These are phyloP conservation scores for Hippoglossus stenolepis DNA, from an alignment of 2,113 vertebrate genomes.

Conservation along the genomic window DNA sequence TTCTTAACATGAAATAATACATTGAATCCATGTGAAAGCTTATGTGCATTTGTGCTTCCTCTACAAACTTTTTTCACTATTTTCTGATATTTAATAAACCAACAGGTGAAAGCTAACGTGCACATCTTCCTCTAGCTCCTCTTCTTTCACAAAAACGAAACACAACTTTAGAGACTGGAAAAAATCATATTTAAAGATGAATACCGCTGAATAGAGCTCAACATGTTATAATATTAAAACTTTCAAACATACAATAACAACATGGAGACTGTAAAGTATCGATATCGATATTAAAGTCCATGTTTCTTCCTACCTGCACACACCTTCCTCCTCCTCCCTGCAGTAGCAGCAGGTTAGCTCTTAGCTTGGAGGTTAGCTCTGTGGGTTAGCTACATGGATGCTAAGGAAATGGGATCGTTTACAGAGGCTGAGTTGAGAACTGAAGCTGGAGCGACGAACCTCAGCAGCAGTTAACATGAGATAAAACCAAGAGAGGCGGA, in stretches of 20 bases:
- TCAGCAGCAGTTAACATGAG: constrained; percentile 2
- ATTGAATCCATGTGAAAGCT: too few relatives aligned
- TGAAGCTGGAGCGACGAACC: neutral
- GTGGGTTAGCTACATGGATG: constrained; percentile 39
- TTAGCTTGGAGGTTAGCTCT: constrained; percentile 25
- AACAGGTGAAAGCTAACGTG: too few relatives aligned
- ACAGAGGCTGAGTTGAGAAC: neutral
- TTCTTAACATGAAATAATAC: too few relatives aligned
- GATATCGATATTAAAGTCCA: too few relatives aligned
- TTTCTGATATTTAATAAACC: too few relatives aligned
- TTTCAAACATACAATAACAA: neutral
- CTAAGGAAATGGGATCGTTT: constrained; percentile 71
- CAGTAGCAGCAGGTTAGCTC: neutral
- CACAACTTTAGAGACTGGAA: too few relatives aligned
- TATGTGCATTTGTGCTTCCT: too few relatives aligned
- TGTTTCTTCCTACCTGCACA: too few relatives aligned
- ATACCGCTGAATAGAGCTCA: neutral
- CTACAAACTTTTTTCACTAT: too few relatives aligned
- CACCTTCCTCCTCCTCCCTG: neutral
- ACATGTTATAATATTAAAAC: neutral
- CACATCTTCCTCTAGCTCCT: too few relatives aligned
- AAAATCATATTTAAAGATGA: too few relatives aligned
- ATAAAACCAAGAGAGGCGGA: constrained; percentile 8
- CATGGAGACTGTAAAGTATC: neutral
- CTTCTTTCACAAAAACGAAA: too few relatives aligned